Conservation (phyloP, 2,888 invertebrate genomes). For the Psylliodes chrysocephalus region DNA sequence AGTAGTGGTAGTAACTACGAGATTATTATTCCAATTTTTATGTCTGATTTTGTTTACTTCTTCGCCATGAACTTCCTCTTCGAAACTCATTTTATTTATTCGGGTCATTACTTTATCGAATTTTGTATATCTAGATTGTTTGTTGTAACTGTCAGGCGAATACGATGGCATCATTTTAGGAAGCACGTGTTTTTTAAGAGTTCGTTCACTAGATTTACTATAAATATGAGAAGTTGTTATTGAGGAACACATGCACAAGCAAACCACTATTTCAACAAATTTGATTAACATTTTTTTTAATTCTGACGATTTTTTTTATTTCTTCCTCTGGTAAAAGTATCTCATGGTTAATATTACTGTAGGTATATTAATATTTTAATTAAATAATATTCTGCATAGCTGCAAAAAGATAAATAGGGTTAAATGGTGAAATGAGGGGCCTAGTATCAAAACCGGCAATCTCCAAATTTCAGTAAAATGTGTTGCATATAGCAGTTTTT, state of each 20-base stretch:
- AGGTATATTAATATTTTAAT: no score
- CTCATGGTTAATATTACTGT: constrained; percentile 9
- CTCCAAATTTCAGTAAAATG: no score
- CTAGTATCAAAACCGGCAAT: no score
- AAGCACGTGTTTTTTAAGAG: constrained; percentile 9
- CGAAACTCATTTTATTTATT: constrained; percentile 44
- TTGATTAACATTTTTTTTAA: constrained; percentile 24
- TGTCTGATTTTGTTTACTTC: constrained; percentile 35
- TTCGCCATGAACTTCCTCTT: constrained; percentile 3
- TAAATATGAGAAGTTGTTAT: constrained; percentile 27
- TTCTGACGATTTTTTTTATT: constrained; percentile 2
- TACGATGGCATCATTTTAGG: constrained; percentile 17
- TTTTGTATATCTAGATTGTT: constrained; percentile 50
- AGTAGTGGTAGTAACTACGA: constrained; percentile 9
- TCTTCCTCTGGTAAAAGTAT: constrained; percentile 14
- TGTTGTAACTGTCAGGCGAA: constrained; percentile 13
- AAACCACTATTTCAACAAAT: constrained; percentile 28
- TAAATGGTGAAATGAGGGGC: no score
- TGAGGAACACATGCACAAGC: constrained; percentile 36
- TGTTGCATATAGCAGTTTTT: no score
- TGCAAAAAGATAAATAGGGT: no score
- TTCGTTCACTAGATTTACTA: constrained; percentile 30
- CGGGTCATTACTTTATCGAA: constrained; percentile 49
- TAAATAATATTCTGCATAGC: no score
- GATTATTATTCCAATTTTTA: constrained; percentile 36